phyloP scores from a whole-genome alignment of 2,888 invertebrate genomes.

The Hyalella azteca region DNA sequence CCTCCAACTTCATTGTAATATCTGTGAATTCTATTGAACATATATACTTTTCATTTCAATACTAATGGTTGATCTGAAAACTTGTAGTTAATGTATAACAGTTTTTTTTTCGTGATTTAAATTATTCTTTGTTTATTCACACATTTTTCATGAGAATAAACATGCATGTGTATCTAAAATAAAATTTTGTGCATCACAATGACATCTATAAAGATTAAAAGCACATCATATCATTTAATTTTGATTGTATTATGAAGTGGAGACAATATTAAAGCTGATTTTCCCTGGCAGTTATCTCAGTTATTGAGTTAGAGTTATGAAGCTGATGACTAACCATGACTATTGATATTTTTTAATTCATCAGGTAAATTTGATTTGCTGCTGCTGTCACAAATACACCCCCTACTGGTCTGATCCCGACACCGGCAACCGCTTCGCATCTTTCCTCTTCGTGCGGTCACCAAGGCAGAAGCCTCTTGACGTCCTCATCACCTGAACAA shows the following conservation, averaged over 20 bases:
- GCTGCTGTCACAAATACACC: conserved; percentile 55
- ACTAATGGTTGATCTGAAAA: background rate
- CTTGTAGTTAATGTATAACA: background rate
- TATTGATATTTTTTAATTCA: background rate
- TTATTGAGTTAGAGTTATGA: too few species aligned
- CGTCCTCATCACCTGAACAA: conserved; percentile 44
- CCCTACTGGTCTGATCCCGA: conserved; percentile 57
- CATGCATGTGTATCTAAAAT: background rate
- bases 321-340: background rate
- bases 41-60: background rate
- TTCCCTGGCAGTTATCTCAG: too few species aligned
- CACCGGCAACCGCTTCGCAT: conserved; percentile 57
- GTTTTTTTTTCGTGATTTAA: background rate
- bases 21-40: background rate
- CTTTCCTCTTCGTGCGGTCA: conserved; percentile 53
- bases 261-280: too few species aligned
- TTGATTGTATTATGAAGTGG: too few species aligned
- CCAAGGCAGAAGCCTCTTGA: conserved; percentile 56
- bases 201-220: too few species aligned
- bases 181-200: too few species aligned
- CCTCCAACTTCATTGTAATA: background rate
- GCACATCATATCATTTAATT: too few species aligned
- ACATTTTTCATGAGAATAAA: background rate
- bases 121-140: background rate
- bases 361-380: conserved; percentile 57